Evolutionary conservation across 2,113 vertebrate genomes (phyloP), one percentile per base, ranked within the genome.

Genomic region (Hymenochirus boettgeri): DNA sequence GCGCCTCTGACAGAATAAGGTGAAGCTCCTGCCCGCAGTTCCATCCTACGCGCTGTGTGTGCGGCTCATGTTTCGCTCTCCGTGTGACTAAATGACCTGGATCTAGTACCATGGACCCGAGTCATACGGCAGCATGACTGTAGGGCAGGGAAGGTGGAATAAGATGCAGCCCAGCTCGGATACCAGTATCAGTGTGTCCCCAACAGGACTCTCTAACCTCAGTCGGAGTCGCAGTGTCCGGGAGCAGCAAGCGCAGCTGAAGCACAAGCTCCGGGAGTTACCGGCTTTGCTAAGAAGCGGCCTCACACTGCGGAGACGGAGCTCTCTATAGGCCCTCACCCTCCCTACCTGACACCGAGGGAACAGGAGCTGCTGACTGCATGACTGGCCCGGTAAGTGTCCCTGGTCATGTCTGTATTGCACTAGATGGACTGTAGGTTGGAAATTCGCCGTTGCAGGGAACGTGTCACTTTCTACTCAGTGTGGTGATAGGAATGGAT

Each of bases 221-320:
- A 79, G 91, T 90, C 85, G 88, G 88, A 89, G 83, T 85, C 75
- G 86, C 71, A 86, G 87, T 75, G 82, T 87, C 39, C 79, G 60
- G 19, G 82, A 81, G 53, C 81, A 72, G 61, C 91, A 93, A 70
- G 88, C 88, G 62, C 92, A 93, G 80, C 88, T 91, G 70, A 92
- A 92, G 75, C 94, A 95, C 75, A 92, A 93, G 82, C 93, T 97
- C 72, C 78, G 85, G 79, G 94, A 96, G 65, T 85, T 97, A 73
- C 95, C 95, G 2, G 90, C 93, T 37, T 79, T 95, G 60, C 86
- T 96, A 61, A 91, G 94, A 71, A 94, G 93, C 84, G 93, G 94
- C 48, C 88, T 96, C 71, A 93, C 93, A 74, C 83, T 96, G 88
- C 86, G 93, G 80, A 96, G 93, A 85, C 74, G 76, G 65, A 80